Base-by-base conservation (phyloP, 2,888 invertebrate species). In the Plemyria rubiginata region DNA sequence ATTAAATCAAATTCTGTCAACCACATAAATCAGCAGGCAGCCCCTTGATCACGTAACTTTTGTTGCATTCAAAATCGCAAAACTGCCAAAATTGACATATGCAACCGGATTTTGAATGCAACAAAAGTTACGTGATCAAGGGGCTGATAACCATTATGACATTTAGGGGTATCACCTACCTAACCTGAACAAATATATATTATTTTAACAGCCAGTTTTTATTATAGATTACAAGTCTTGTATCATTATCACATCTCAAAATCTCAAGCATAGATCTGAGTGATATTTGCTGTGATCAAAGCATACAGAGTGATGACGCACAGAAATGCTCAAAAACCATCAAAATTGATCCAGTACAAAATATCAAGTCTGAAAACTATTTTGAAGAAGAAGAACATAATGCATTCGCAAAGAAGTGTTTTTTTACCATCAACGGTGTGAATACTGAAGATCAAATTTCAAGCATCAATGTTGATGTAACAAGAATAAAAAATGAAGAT, bases 241-340 rank as follows among this genome's bases (percentile, higher is more conserved):
- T 16, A 36, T 40, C 62, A 5, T 15, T 62, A 9, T 29, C 62
- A 9, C 38, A 51, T 15, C 46, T 63, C 0, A 12, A 15, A 46
- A 41, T 15, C n/a, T 40, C 62, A n/a, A 32, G 11, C n/a, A 8
- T 51, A 1, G 28, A 40, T 0, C 1, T 63, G 11, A 29, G 40
- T 51, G 62, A 63, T 13, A 51, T 63, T 16, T 63, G 62, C 29
- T 63, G 62, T 12, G 40, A 63, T n/a, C 13, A 54, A 43, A 49
- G 43, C 45, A 49, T 54, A 38, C 45, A 58, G 28, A 36, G 28
- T 9, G 28, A 12, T 16, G 57, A 54, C 49, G 16, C 32, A 32
- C 16, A 5, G 22, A 43, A 29, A 29, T 45, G 46, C 36, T 45
- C 32, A 50, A 32, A 29, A 12, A 11, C 16, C 9, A 29, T 62